Percentiles rank a stretch among this genome's conserved stretches.
Conservation (phyloP, 2,113 vertebrate species). For the Thamnaconus septentrionalis region DNA sequence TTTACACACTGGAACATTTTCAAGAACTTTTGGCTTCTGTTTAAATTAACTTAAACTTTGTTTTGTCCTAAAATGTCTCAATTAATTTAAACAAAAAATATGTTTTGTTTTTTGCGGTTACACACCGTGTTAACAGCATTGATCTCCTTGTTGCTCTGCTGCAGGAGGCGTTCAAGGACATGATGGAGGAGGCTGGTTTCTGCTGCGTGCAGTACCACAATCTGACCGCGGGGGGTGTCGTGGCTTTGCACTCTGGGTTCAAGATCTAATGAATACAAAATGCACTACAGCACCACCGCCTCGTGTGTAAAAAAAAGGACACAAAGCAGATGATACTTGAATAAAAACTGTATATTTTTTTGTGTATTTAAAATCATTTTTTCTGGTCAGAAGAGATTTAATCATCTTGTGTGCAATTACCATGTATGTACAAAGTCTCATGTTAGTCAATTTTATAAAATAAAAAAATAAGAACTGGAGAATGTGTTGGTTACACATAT, state of each 20-base stretch:
- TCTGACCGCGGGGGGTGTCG: constrained; percentile 82
- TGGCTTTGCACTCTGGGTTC: constrained; percentile 96
- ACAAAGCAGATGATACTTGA: constrained; percentile 73
- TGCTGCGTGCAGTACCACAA: constrained; percentile 84
- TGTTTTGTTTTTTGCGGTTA: not conserved
- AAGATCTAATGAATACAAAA: constrained; percentile 79
- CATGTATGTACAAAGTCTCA: constrained; percentile 95
- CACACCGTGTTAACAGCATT: not conserved
- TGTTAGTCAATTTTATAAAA: constrained; percentile 91
- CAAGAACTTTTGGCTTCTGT: too few relatives aligned
- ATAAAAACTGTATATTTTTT: constrained; percentile 98
- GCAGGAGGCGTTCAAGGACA: constrained; percentile 88
- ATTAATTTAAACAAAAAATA: too few relatives aligned
- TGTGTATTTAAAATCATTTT: constrained; percentile 94
- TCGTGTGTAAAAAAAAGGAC: constrained; percentile 17
- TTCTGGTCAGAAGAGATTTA: constrained; percentile 97
- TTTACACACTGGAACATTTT: too few relatives aligned
- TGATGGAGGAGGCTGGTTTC: constrained; percentile 94
- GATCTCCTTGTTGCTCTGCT: not conserved
- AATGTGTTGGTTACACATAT: constrained; percentile 81
- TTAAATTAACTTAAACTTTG: too few relatives aligned
- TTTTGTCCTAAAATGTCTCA: too few relatives aligned
- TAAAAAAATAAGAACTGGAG: constrained; percentile 81
- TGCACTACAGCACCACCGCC: not conserved
- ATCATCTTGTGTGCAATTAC: constrained; percentile 96